Evolutionary conservation across 2,888 invertebrate species (phyloP).

Genomic region (Ariolimax columbianus): DNA sequence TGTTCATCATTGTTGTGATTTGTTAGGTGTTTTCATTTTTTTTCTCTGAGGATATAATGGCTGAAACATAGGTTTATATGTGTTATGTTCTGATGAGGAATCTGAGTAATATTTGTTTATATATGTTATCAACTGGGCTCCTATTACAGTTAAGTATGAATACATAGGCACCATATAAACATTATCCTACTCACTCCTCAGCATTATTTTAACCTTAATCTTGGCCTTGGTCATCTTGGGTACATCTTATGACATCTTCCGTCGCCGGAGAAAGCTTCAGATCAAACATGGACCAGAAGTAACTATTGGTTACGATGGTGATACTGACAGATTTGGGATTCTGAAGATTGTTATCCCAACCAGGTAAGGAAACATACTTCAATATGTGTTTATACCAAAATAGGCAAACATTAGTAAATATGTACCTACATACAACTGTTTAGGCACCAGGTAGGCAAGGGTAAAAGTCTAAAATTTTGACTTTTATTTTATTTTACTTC

Average conservation of each 20-base stretch:
- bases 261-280: slow-evolving; percentile 16
- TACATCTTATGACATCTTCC: slow-evolving; percentile 39
- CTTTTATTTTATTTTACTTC: too few species aligned
- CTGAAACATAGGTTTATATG: too few species aligned
- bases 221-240: slow-evolving; percentile 40
- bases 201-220: slow-evolving; percentile 15
- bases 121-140: too few species aligned
- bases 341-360: slow-evolving; percentile 35
- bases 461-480: too few species aligned
- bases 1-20: too few species aligned
- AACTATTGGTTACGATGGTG: slow-evolving; percentile 37
- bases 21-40: too few species aligned
- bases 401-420: background rate
- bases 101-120: too few species aligned
- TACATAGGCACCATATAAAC: background rate
- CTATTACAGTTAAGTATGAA: background rate
- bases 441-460: too few species aligned
- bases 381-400: background rate
- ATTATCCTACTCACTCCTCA: background rate
- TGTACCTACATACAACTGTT: too few species aligned
- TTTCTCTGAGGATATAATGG: too few species aligned
- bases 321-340: slow-evolving; percentile 36
- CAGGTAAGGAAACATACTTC: background rate
- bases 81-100: too few species aligned
- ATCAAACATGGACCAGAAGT: slow-evolving; percentile 43